Conservation (phyloP, 1,140 invertebrate species). For the Homalodisca vitripennis region DNA sequence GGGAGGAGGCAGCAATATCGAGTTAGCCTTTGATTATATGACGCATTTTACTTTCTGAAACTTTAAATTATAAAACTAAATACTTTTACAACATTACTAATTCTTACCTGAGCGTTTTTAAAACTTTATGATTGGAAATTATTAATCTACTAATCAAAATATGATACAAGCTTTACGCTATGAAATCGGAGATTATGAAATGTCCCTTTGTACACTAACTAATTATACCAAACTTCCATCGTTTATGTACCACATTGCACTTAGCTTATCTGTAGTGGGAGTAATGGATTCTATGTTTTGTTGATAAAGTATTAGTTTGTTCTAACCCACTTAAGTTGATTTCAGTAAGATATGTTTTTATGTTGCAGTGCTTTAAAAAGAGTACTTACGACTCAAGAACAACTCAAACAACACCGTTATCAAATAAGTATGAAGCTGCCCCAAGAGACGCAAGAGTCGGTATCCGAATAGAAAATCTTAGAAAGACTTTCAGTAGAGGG, state of each 20-base stretch:
- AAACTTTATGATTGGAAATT: too few relatives aligned
- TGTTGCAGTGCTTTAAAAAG: conserved; percentile 26
- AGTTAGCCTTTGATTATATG: too few relatives aligned
- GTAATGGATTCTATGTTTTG: background rate
- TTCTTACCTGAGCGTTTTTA: too few relatives aligned
- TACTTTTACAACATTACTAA: too few relatives aligned
- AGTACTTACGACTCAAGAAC: background rate
- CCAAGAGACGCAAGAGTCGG: conserved; percentile 28
- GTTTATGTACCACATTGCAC: background rate
- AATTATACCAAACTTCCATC: background rate
- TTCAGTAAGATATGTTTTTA: background rate
- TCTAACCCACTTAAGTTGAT: background rate
- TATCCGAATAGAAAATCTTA: conserved; percentile 30
- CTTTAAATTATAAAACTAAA: too few relatives aligned
- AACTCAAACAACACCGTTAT: background rate
- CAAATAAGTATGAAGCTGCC: conserved; percentile 24
- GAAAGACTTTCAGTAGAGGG: conserved; percentile 32
- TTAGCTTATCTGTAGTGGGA: background rate
- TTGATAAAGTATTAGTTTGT: background rate
- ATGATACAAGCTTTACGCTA: too few relatives aligned
- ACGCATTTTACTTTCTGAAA: too few relatives aligned
- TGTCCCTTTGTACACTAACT: background rate
- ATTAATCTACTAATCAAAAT: too few relatives aligned
- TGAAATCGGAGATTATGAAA: background rate
- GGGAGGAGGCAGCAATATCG: too few relatives aligned